phyloP scores from a whole-genome alignment of 2,888 invertebrate species.

The Amphimallon solstitiale region DNA sequence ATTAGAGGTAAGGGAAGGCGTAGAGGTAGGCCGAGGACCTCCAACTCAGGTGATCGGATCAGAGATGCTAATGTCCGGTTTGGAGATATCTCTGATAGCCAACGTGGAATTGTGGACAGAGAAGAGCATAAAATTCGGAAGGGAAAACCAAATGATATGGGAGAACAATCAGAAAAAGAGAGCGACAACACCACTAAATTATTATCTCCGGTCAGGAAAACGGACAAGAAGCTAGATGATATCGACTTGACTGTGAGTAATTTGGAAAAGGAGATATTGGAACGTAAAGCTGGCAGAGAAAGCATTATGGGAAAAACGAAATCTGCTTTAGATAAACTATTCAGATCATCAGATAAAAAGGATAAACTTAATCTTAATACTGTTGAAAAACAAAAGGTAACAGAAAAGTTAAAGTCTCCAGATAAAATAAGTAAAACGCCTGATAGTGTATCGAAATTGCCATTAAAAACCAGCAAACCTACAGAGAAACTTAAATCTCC shows the following conservation, averaged over 20 bases:
- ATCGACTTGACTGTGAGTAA: constrained; percentile 48
- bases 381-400: constrained; percentile 15
- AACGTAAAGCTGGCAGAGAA: constrained; percentile 59
- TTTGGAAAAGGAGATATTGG: constrained; percentile 62
- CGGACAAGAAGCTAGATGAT: constrained; percentile 69
- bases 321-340: constrained; percentile 68
- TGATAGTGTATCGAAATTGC: constrained; percentile 28
- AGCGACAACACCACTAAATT: constrained; percentile 68
- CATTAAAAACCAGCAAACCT: constrained; percentile 44
- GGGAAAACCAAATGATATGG: constrained; percentile 62
- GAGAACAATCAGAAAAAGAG: constrained; percentile 48
- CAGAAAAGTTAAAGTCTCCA: constrained; percentile 35
- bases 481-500: constrained; percentile 49
- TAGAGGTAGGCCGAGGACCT: constrained; percentile 52
- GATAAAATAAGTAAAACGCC: constrained; percentile 44
- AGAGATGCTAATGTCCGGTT: constrained; percentile 73
- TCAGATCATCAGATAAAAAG: constrained; percentile 58
- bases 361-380: constrained; percentile 11
- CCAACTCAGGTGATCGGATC: constrained; percentile 71
- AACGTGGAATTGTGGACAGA: constrained; percentile 63
- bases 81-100: constrained; percentile 73
- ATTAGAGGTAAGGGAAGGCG: constrained; percentile 56
- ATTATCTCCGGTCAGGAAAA: constrained; percentile 72
- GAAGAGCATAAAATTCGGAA: constrained; percentile 58
- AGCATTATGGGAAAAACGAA: constrained; percentile 60